Evolutionary conservation across 2,888 invertebrate genomes (phyloP).

Genomic region (Ethmia dodecea): DNA sequence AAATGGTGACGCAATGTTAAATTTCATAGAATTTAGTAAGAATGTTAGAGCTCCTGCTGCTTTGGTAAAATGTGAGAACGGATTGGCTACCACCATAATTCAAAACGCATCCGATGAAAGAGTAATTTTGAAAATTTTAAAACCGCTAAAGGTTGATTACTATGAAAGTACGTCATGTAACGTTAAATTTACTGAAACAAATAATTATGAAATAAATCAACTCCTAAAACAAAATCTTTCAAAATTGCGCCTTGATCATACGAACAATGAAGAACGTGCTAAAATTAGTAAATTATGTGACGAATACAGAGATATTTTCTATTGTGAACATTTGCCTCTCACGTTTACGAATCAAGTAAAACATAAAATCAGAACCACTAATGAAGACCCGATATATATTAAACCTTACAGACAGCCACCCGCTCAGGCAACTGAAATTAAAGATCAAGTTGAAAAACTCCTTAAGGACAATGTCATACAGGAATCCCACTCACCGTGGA

Average conservation of each 20-base stretch:
- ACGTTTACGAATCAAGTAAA: slow-evolving; percentile 23
- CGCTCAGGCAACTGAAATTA: slow-evolving; percentile 23
- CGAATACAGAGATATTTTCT: slow-evolving; percentile 26
- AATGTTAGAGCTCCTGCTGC: slow-evolving; percentile 13
- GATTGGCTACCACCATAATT: slow-evolving; percentile 8
- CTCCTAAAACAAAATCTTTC: slow-evolving; percentile 4
- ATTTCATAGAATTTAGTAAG: slow-evolving; percentile 6
- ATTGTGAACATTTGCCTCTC: slow-evolving; percentile 22
- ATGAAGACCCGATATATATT: slow-evolving; percentile 23
- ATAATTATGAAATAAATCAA: slow-evolving; percentile 1
- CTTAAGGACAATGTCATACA: slow-evolving; percentile 29
- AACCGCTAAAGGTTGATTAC: slow-evolving; percentile 4
- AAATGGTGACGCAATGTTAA: slow-evolving; percentile 8
- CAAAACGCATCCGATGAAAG: slow-evolving; percentile 5
- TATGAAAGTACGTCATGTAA: too few relatives aligned
- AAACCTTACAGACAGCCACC: slow-evolving; percentile 24
- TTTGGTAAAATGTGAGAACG: slow-evolving; percentile 10
- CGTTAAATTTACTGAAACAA: too few relatives aligned
- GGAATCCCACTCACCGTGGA: slow-evolving; percentile 17
- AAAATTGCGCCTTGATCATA: slow-evolving; percentile 4
- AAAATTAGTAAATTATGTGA: slow-evolving; percentile 10
- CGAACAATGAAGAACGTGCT: slow-evolving; percentile 5
- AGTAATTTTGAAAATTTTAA: slow-evolving; percentile 3
- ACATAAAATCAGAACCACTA: slow-evolving; percentile 29
- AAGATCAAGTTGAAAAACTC: slow-evolving; percentile 25